Conservation (phyloP, 2,797 vertebrate genomes). For the Fistularia tabacaria region DNA sequence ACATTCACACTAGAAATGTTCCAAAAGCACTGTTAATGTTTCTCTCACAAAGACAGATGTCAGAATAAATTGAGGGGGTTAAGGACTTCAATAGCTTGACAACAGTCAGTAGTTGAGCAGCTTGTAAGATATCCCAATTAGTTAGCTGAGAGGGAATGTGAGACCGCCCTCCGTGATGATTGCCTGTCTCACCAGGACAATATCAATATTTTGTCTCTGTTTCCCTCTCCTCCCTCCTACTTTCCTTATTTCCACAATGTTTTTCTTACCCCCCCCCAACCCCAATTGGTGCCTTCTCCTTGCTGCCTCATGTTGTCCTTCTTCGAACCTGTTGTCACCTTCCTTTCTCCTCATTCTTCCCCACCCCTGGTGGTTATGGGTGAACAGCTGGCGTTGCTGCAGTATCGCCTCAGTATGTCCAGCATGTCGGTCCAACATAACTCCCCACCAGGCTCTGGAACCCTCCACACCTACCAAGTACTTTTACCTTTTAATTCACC, state of each 20-base stretch:
- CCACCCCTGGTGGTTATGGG: constrained; percentile 77
- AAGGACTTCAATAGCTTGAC: too few species aligned
- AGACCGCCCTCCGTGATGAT: too few species aligned
- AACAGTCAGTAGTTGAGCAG: too few species aligned
- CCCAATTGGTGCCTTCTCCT: constrained; percentile 3
- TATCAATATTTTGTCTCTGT: constrained; percentile 15
- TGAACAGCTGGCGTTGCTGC: constrained; percentile 97
- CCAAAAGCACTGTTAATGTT: too few species aligned
- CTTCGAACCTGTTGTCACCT: constrained; percentile 16
- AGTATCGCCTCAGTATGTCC: constrained; percentile 98
- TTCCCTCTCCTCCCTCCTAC: constrained; percentile 34
- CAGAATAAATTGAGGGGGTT: too few species aligned
- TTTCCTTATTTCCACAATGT: constrained; percentile 14
- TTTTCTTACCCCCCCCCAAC: constrained; percentile 25
- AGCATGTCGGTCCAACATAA: constrained; percentile 88
- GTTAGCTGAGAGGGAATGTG: too few species aligned
- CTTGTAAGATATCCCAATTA: too few species aligned
- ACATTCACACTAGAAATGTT: too few species aligned
- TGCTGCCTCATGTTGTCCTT: constrained; percentile 24
- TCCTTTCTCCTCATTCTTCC: constrained; percentile 24
- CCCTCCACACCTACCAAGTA: constrained; percentile 98
- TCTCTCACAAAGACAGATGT: too few species aligned
- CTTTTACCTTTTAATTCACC: constrained; percentile 83
- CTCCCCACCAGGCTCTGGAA: constrained; percentile 90
- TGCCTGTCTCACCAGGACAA: too few species aligned